phyloP scores from a whole-genome alignment of 1,140 invertebrate species.

The Drosophila dunni region DNA sequence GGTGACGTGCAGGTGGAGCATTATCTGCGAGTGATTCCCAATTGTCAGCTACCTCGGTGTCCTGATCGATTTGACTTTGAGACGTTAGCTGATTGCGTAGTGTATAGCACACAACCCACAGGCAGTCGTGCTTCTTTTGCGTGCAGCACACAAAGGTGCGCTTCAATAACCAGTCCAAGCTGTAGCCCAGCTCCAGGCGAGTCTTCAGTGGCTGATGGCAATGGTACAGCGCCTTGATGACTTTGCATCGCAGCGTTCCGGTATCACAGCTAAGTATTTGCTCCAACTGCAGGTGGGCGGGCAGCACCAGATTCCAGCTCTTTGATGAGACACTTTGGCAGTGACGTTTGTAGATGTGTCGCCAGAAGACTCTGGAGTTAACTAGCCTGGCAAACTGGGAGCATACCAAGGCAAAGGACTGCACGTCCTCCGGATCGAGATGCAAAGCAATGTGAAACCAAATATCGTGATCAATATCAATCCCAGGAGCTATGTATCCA shows the following conservation, averaged over 20 bases:
- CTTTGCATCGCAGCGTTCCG: slow-evolving; percentile 42
- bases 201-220: slow-evolving; percentile 60
- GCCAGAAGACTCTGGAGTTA: slow-evolving; percentile 68
- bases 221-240: slow-evolving; percentile 62
- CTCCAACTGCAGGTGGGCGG: slow-evolving; percentile 59
- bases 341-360: slow-evolving; percentile 59
- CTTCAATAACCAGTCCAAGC: slow-evolving; percentile 62
- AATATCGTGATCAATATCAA: slow-evolving; percentile 60
- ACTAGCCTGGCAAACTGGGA: slow-evolving; percentile 59
- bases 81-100: slow-evolving; percentile 44
- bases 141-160: slow-evolving; percentile 60
- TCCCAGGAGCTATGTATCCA: slow-evolving; percentile 6
- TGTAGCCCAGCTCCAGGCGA: slow-evolving; percentile 59
- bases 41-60: slow-evolving; percentile 39
- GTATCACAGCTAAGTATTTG: slow-evolving; percentile 62
- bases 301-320: slow-evolving; percentile 62
- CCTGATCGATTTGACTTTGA: neutral
- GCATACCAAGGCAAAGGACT: slow-evolving; percentile 74
- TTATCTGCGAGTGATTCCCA: slow-evolving; percentile 54
- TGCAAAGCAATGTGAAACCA: slow-evolving; percentile 77
- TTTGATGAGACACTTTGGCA: slow-evolving; percentile 40
- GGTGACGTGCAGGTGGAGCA: neutral
- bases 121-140: slow-evolving; percentile 51
- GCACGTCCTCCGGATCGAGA: slow-evolving; percentile 74
- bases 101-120: slow-evolving; percentile 74